Evolutionary conservation across 1,140 invertebrate genomes (phyloP).

Genomic region (Araneus ventricosus): DNA sequence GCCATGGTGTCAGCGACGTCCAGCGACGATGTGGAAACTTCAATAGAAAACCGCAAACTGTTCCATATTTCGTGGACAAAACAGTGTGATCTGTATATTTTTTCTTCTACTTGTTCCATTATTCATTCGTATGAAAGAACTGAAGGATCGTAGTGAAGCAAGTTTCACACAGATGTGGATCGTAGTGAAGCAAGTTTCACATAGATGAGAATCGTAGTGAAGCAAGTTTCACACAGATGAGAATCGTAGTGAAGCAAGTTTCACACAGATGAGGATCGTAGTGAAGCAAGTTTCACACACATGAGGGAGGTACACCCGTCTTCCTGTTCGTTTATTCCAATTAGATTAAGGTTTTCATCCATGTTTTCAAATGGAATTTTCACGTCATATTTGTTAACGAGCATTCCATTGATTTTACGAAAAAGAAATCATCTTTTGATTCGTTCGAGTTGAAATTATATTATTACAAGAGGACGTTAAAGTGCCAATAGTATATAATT

Average conservation of each 20-base stretch:
- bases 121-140: slow-evolving; percentile 15
- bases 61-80: background rate
- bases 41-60: background rate
- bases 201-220: background rate
- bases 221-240: background rate
- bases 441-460: too few relatives aligned
- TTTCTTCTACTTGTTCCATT: slow-evolving; percentile 62
- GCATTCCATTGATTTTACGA: too few relatives aligned
- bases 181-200: background rate
- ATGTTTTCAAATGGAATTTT: background rate
- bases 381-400: too few relatives aligned
- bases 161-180: background rate
- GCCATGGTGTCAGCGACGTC: background rate
- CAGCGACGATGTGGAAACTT: background rate
- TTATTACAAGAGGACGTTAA: too few relatives aligned
- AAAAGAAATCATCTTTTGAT: too few relatives aligned
- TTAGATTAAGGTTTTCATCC: background rate
- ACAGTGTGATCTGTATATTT: slow-evolving; percentile 68
- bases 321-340: background rate
- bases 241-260: background rate
- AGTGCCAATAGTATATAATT: too few relatives aligned
- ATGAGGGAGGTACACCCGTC: background rate
- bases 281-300: background rate
- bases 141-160: background rate
- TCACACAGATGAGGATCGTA: background rate